Percentiles rank a stretch among this genome's conserved stretches.
Conservation (phyloP, 1,140 invertebrate genomes). For the Microplitis mediator region DNA sequence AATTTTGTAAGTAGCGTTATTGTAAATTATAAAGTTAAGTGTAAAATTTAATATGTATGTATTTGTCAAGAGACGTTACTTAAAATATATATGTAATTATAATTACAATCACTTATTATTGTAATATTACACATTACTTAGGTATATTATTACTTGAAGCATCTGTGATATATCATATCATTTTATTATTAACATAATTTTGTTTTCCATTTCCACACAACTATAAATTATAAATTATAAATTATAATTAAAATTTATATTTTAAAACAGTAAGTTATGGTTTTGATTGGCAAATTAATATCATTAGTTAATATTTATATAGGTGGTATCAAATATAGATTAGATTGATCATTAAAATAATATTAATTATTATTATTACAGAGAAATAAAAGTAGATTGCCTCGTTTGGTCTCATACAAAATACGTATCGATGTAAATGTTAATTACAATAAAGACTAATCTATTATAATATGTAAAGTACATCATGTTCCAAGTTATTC, state of each 20-base stretch:
- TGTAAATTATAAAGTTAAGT: constrained; percentile 34
- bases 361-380: background rate
- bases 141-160: background rate
- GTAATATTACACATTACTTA: no score
- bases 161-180: constrained; percentile 14
- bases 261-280: background rate
- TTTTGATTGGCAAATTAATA: background rate
- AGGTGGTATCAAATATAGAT: background rate
- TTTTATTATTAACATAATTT: background rate
- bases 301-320: background rate
- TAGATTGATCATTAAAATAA: background rate
- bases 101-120: constrained; percentile 3
- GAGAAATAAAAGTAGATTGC: no score
- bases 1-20: constrained; percentile 30
- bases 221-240: background rate
- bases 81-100: constrained; percentile 9
- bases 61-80: constrained; percentile 5
- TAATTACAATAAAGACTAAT: no score
- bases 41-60: constrained; percentile 38
- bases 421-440: background rate
- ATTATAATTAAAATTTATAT: background rate
- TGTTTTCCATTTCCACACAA: background rate
- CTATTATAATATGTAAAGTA: no score
- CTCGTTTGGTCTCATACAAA: background rate
- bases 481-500: no score